Conservation (phyloP, 2,888 invertebrate genomes). For the Formica aserva region DNA sequence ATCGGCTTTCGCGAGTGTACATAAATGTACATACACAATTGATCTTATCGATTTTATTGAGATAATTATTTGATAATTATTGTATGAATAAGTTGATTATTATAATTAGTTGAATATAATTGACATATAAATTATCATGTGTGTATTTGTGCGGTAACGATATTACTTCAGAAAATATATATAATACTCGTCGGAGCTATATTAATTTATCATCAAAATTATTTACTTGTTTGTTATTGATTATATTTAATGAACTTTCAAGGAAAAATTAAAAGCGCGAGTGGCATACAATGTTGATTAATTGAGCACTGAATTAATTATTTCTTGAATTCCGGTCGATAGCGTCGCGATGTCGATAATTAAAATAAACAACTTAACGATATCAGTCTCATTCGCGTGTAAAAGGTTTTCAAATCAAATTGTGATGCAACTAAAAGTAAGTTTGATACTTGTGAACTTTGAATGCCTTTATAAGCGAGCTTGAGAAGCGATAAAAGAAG, state of each 20-base stretch:
- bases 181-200: neutral
- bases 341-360: constrained; percentile 9
- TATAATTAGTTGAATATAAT: constrained; percentile 1
- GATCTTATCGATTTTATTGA: constrained; percentile 10
- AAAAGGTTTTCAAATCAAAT: constrained; percentile 20
- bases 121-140: constrained; percentile 6
- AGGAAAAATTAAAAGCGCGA: constrained; percentile 1
- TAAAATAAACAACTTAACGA: constrained; percentile 33
- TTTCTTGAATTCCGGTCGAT: constrained; percentile 23
- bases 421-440: constrained; percentile 13
- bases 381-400: neutral
- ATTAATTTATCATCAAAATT: constrained; percentile 39
- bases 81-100: constrained; percentile 18
- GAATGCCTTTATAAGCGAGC: constrained; percentile 17
- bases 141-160: neutral
- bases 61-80: constrained; percentile 24
- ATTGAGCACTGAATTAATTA: constrained; percentile 39
- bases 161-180: constrained; percentile 24
- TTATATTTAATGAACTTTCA: neutral
- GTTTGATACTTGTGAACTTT: constrained; percentile 24
- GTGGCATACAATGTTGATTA: constrained; percentile 4
- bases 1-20: neutral
- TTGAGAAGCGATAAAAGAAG: neutral
- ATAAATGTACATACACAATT: neutral
- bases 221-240: constrained; percentile 8